phyloP scores from a whole-genome alignment of 2,113 vertebrate genomes.

The Erythrocercus mccallii region DNA sequence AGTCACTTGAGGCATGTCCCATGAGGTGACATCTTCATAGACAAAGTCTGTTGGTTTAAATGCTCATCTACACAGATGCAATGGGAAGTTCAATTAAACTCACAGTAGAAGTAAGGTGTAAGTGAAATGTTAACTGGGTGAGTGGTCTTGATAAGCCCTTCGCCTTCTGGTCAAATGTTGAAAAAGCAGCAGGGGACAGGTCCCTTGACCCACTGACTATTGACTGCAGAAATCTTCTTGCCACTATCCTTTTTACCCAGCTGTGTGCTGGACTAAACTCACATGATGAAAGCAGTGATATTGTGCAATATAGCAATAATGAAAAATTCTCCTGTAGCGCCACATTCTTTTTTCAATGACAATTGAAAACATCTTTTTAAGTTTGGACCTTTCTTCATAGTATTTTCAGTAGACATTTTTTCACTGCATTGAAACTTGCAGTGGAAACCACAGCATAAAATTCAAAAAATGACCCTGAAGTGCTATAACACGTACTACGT shows the following conservation, averaged over 20 bases:
- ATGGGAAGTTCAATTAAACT: neutral
- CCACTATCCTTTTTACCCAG: fast-evolving
- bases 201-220: neutral
- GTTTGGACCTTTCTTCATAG: neutral
- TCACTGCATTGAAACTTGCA: neutral
- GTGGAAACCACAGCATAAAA: neutral
- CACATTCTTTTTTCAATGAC: neutral
- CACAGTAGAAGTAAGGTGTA: neutral
- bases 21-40: neutral
- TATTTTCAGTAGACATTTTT: neutral
- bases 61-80: neutral
- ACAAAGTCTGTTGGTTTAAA: neutral
- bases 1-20: neutral
- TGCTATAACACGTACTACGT: fast-evolving
- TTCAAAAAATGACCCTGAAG: neutral
- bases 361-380: neutral
- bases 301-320: neutral
- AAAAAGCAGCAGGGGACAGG: neutral
- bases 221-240: neutral
- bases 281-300: neutral
- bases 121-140: neutral
- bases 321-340: neutral
- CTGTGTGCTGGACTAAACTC: neutral
- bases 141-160: neutral
- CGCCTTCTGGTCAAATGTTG: neutral